phyloP scores from a whole-genome alignment of 2,113 vertebrate species.

The Glareola pratincola region DNA sequence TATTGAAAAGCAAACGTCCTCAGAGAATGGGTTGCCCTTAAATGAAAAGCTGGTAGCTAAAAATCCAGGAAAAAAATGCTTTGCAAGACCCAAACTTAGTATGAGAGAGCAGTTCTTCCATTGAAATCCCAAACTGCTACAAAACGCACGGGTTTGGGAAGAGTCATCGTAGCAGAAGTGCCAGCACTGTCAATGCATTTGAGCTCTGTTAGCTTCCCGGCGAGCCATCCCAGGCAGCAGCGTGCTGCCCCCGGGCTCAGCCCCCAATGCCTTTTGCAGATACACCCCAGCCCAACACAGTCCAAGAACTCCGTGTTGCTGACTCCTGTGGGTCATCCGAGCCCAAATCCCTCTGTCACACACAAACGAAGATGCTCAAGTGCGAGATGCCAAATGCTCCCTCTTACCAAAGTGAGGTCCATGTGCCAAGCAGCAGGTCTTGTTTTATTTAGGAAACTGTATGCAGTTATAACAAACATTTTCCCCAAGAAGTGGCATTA shows the following conservation, averaged over 20 bases:
- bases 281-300: not conserved
- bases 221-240: not conserved
- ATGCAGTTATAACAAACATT: not conserved
- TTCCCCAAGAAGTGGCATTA: not conserved
- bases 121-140: not conserved
- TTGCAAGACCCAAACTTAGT: not conserved
- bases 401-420: not conserved
- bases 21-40: not conserved
- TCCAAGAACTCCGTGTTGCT: not conserved
- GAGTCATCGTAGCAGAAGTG: not conserved
- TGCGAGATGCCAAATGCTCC: not conserved
- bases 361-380: not conserved
- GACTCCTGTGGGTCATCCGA: fast-evolving
- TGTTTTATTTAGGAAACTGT: not conserved
- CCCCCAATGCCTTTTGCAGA: fast-evolving
- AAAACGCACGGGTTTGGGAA: not conserved
- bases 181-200: fast-evolving
- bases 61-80: not conserved
- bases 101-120: not conserved
- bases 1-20: not conserved
- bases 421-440: not conserved
- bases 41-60: not conserved
- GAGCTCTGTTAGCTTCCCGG: not conserved
- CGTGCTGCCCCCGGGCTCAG: fast-evolving
- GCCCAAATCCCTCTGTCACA: not conserved